Evolutionary conservation across 2,113 vertebrate species (phyloP), one percentile per base, ranked within the genome.

Genomic region (Microcebus ravelobensis): DNA sequence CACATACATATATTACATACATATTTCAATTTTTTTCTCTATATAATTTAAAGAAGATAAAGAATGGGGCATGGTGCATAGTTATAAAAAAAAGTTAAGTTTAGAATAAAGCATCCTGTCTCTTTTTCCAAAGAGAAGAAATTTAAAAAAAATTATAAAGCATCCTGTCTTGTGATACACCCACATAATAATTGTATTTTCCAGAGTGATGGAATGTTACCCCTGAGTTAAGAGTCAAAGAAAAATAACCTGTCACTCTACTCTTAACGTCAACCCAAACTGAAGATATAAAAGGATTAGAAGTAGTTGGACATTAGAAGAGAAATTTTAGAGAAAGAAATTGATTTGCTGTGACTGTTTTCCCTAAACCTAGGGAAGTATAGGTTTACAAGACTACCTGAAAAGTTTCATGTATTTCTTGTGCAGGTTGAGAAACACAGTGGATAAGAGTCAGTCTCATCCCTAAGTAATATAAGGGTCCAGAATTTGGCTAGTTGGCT

Each of bases 101-200:
- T 87, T 52, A 36, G 29, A 94, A 83, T 86, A 95, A 93, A 55
- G 73, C 29, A 93, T 77, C 45, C n/a, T 93, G n/a, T 91, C 61
- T 91, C 59, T 61, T 63, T 63, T 63, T 63, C 27, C 61, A 63
- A 63, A 63, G 61, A 27, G 27, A 29, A 63, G 25, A 63, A 63
- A 63, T 63, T n/a, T n/a, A 63, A 63, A 63, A 61, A 63, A 63
- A 63, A 63, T 63, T 63, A 83, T 86, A 95, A 93, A 61, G 73
- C 20, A 93, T 77, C 52, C n/a, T 93, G 31, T 91, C 73, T 91
- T 96, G 8, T 81, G 42, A 82, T 57, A 77, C 1, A 85, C 34
- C 61, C 77, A 92, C 45, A 82, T 88, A 95, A 92, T 96, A 92
- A 91, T 67, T 71, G 34, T 55, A 89, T 95, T 93, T 96, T 88